Conservation (phyloP, 2,113 vertebrate species). For the Phoenicopterus ruber region DNA sequence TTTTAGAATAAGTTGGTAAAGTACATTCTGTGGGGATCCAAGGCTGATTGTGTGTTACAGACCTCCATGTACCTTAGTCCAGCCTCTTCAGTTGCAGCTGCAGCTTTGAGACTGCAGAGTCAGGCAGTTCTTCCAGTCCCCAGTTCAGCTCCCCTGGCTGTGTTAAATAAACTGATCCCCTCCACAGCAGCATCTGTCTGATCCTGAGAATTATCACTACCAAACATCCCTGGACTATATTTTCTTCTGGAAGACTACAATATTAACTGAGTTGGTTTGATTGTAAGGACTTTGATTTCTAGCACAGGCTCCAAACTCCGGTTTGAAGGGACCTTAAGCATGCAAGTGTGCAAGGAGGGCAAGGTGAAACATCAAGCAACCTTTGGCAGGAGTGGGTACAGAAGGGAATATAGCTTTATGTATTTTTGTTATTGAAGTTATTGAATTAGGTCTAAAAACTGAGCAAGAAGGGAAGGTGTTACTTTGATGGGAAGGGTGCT, state of each 20-base stretch:
- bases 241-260: neutral
- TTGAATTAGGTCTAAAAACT: neutral
- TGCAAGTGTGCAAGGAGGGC: neutral
- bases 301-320: neutral
- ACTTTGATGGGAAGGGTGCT: conserved; percentile 25
- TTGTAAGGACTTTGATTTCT: neutral
- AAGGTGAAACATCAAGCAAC: neutral
- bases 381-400: neutral
- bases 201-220: neutral
- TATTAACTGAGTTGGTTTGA: neutral
- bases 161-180: neutral
- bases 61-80: neutral
- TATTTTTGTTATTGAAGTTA: neutral
- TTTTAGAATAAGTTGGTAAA: neutral
- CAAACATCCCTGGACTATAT: neutral
- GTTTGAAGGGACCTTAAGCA: neutral
- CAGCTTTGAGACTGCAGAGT: neutral
- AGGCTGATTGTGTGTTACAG: neutral
- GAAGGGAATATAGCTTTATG: neutral
- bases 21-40: neutral
- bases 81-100: neutral
- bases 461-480: conserved; percentile 31
- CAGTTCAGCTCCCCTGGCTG: neutral
- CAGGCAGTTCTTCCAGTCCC: neutral
- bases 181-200: neutral